These are phyloP conservation scores for Phallusia fumigata DNA, from an alignment of 23 tunicate species.

Conservation along the genomic window DNA sequence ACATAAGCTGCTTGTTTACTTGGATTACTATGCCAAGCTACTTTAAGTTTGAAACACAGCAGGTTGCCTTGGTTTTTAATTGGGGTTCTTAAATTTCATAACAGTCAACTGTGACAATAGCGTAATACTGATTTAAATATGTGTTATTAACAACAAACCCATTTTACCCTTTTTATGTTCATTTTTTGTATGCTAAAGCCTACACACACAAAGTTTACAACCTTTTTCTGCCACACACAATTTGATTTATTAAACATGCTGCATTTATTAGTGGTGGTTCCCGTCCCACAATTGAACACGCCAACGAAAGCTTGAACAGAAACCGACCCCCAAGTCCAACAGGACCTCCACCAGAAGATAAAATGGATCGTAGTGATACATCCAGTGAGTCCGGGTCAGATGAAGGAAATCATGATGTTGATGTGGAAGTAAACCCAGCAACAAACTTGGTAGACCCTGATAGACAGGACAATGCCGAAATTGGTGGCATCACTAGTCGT, in stretches of 20 bases:
- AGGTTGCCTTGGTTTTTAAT: no score
- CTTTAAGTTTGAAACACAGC: no score
- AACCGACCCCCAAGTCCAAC: slow-evolving; percentile 75
- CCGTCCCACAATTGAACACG: slow-evolving; percentile 69
- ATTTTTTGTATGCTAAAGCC: no score
- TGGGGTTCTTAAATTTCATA: no score
- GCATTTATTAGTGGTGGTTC: not conserved
- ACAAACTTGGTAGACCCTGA: slow-evolving; percentile 32
- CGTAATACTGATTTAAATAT: no score
- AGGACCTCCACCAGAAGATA: slow-evolving; percentile 68
- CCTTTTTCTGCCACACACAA: not conserved
- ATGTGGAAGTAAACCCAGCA: slow-evolving; percentile 45
- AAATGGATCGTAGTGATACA: slow-evolving; percentile 12
- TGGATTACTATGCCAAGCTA: no score
- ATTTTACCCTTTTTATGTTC: no score
- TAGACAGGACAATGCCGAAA: slow-evolving; percentile 5
- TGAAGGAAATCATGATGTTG: slow-evolving; percentile 68
- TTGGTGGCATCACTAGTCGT: slow-evolving; percentile 54
- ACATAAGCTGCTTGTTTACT: no score
- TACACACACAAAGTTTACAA: not conserved
- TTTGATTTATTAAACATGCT: not conserved
- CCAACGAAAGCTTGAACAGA: slow-evolving; percentile 56
- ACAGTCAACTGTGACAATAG: no score
- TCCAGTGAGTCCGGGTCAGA: slow-evolving; percentile 30
- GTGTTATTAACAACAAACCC: no score